A percentile compares a stretch with the other conserved stretches of the same genome.
Conservation (phyloP, 2,113 vertebrate species). For the Hoplias malabaricus region DNA sequence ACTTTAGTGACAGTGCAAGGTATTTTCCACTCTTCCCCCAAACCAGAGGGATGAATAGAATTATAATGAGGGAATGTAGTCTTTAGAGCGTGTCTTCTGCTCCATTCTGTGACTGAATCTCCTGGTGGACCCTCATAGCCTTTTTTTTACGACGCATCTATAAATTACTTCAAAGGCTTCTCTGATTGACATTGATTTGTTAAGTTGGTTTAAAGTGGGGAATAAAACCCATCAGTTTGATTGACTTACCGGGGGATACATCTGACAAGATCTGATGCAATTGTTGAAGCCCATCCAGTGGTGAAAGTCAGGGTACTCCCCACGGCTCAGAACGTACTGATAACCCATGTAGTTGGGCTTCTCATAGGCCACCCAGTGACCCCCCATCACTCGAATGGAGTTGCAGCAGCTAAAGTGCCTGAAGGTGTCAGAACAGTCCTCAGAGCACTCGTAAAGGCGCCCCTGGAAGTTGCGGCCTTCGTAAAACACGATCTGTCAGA, state of each 20-base stretch:
- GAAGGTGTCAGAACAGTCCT: constrained; percentile 72
- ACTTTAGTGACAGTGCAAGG: constrained; percentile 38
- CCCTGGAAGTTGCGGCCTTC: constrained; percentile 74
- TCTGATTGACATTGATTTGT: constrained; percentile 67
- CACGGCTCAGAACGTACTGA: constrained; percentile 71
- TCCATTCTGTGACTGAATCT: constrained; percentile 66
- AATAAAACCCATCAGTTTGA: constrained; percentile 62
- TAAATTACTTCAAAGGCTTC: constrained; percentile 68
- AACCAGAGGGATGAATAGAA: constrained; percentile 59
- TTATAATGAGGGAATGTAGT: constrained; percentile 63
- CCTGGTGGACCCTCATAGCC: constrained; percentile 65
- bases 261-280: constrained; percentile 77
- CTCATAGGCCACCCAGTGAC: constrained; percentile 73
- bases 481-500: constrained; percentile 73
- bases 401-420: constrained; percentile 73
- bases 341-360: constrained; percentile 72
- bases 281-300: constrained; percentile 75
- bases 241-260: constrained; percentile 76
- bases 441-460: constrained; percentile 71
- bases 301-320: constrained; percentile 72
- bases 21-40: constrained; percentile 29
- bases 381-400: constrained; percentile 70
- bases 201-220: constrained; percentile 63
- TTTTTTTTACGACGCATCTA: constrained; percentile 65
- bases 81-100: constrained; percentile 63